Base-by-base conservation (phyloP, 2,888 invertebrate genomes). In the Torymus texanus region DNA sequence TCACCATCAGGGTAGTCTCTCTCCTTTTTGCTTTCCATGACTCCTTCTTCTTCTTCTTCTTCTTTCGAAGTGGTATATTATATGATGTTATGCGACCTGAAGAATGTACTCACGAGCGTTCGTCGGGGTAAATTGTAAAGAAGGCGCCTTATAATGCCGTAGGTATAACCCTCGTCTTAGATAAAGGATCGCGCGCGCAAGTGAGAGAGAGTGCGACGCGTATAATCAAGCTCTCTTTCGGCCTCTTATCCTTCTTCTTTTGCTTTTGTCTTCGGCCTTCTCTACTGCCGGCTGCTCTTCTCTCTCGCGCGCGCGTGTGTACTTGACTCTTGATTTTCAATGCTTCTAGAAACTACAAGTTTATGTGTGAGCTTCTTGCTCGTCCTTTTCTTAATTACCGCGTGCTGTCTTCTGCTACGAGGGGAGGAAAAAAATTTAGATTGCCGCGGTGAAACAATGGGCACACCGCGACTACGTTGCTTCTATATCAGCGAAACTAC, bases 81-180 rank as follows among this genome's bases (percentile, higher is more conserved):
- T 80, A 80, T 73, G 75, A 80, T 68, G 72, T 76, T 76, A 72
- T 53, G 80, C 73, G 76, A 80, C 67, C 73, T 68, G 63, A 73
- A 77, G 80, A 73, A 80, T 76, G 75, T 66, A 77, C 73, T 76
- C 63, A n/a, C n/a, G 59, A 41, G 41, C 41, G 41, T 41, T 72
- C 68, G 68, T 50, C 61, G 68, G 10, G 80, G 76, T 68, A 77
- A 80, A 80, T 80, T 77, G 73, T 74, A 73, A 76, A 59, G 73
- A 68, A 80, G 80, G 75, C 73, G 80, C 76, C 76, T 79, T 59
- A 68, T 73, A 80, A 73, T 77, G 68, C 72, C 73, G 29, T 75
- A 67, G 61, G 66, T 79, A 72, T 58, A 55, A n/a, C 29, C 61
- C 56, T 73, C 72, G 61, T 62, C 80, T 75, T 76, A 80, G 75